phyloP scores from a whole-genome alignment of 2,113 vertebrate species.

The Scopus umbretta region DNA sequence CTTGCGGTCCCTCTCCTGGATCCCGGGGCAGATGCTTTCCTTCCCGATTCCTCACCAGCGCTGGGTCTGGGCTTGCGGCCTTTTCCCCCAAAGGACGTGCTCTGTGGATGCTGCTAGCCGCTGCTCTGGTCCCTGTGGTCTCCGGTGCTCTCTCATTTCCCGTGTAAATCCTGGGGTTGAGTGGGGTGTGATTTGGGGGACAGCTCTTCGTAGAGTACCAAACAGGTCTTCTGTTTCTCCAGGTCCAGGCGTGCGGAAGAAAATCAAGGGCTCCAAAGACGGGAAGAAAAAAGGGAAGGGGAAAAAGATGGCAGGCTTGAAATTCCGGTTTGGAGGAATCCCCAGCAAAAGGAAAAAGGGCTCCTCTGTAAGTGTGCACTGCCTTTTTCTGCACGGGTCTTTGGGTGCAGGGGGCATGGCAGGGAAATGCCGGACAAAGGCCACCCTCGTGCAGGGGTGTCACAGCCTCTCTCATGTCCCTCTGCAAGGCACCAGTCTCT shows the following conservation, averaged over 20 bases:
- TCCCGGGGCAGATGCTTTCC: background rate
- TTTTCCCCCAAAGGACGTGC: background rate
- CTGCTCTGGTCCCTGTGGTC: background rate
- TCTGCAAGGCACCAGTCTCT: rapidly evolving
- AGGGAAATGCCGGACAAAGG: background rate
- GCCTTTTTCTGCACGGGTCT: background rate
- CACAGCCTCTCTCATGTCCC: rapidly evolving
- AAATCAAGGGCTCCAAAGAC: constrained; percentile 84
- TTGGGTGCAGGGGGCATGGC: background rate
- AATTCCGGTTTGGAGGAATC: constrained; percentile 86
- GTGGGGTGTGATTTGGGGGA: background rate
- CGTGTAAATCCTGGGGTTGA: background rate
- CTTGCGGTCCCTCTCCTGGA: background rate
- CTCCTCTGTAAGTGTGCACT: constrained; percentile 81
- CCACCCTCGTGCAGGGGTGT: rapidly evolving
- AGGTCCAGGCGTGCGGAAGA: constrained; percentile 93
- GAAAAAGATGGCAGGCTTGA: constrained; percentile 82
- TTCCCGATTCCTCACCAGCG: rapidly evolving
- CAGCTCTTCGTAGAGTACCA: background rate
- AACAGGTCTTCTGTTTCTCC: background rate
- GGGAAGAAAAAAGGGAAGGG: constrained; percentile 90
- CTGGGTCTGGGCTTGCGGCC: background rate
- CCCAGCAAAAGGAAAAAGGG: constrained; percentile 93
- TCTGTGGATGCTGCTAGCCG: background rate
- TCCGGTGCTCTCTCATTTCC: background rate